Conservation (phyloP, 2,888 invertebrate genomes). For the Argyra leucocephala region DNA sequence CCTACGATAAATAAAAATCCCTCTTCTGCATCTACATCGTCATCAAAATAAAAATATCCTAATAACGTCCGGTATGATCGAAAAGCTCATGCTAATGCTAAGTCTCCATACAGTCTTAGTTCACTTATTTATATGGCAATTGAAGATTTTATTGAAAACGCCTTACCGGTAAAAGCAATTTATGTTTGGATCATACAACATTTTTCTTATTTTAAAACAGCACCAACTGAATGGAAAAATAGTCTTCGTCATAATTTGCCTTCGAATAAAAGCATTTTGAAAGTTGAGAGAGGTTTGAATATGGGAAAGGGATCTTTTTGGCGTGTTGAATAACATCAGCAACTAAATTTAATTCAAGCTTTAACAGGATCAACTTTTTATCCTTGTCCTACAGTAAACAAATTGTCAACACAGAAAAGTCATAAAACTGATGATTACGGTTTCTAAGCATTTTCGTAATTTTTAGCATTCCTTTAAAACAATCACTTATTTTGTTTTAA, state of each 20-base stretch:
- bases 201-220: conserved; percentile 95
- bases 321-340: conserved; percentile 89
- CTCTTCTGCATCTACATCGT: conserved; percentile 28
- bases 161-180: conserved; percentile 90
- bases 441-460: too few species aligned
- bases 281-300: conserved; percentile 83
- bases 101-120: conserved; percentile 82
- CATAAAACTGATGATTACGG: too few species aligned
- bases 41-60: conserved; percentile 54
- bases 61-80: conserved; percentile 72
- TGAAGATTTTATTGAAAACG: conserved; percentile 83
- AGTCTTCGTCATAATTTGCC: conserved; percentile 96
- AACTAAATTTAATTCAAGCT: conserved; percentile 80
- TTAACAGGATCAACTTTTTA: conserved; percentile 80
- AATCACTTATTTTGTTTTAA: too few species aligned
- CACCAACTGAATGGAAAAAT: conserved; percentile 98
- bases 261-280: conserved; percentile 92
- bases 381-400: conserved; percentile 51
- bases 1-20: conserved; percentile 24
- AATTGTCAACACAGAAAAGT: too few species aligned
- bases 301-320: conserved; percentile 91
- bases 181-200: conserved; percentile 91
- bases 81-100: conserved; percentile 68
- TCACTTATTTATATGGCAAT: conserved; percentile 93
- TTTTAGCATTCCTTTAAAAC: too few species aligned